A percentile compares a stretch with the other conserved stretches of the same genome.
phyloP scores from a whole-genome alignment of 2,888 invertebrate genomes.

The Barypeithes pellucidus region DNA sequence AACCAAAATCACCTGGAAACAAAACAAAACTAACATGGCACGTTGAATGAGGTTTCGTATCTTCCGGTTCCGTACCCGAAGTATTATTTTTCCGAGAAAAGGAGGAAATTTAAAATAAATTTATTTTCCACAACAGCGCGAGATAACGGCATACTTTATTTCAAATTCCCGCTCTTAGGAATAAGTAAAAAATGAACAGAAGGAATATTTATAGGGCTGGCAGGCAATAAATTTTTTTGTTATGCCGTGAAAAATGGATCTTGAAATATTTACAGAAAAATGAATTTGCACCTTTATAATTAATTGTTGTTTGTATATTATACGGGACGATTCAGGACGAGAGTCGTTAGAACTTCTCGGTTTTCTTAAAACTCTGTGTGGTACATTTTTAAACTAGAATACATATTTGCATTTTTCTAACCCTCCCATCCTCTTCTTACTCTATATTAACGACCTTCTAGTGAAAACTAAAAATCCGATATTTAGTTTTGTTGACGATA shows the following conservation, averaged over 20 bases:
- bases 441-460: too few species aligned
- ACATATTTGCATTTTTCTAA: too few species aligned
- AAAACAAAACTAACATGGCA: too few species aligned
- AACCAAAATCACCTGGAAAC: too few species aligned
- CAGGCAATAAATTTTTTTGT: neutral
- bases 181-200: slow-evolving; percentile 8
- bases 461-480: too few species aligned
- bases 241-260: neutral
- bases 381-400: too few species aligned
- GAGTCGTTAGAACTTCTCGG: too few species aligned
- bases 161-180: neutral
- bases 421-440: too few species aligned
- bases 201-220: neutral
- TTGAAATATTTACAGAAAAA: neutral
- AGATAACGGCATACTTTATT: neutral
- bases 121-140: slow-evolving; percentile 5
- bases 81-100: neutral
- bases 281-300: neutral
- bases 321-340: too few species aligned
- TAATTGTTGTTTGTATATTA: too few species aligned
- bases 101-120: neutral
- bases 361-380: too few species aligned
- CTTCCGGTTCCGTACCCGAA: neutral
- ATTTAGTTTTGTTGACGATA: too few species aligned
- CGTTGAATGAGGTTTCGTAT: slow-evolving; percentile 1